These are phyloP conservation scores for Cyphomyrmex costatus DNA, from an alignment of 1,140 invertebrate species.

Conservation along the genomic window DNA sequence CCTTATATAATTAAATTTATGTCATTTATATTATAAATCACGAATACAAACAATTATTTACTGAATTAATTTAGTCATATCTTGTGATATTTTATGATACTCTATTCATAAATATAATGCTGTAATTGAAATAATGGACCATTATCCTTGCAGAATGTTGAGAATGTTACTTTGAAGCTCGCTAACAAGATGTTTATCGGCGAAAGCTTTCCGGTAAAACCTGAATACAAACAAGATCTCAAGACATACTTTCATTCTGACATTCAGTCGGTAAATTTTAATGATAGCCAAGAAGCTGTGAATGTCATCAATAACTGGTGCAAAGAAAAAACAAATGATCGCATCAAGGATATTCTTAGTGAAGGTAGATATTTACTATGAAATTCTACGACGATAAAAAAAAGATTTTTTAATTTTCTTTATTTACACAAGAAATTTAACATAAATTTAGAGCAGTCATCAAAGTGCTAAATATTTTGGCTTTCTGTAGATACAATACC, in stretches of 20 bases:
- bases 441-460: neutral
- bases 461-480: neutral
- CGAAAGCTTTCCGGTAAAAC: constrained; percentile 66
- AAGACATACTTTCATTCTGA: constrained; percentile 72
- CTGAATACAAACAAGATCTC: constrained; percentile 70
- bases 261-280: constrained; percentile 82
- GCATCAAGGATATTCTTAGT: constrained; percentile 87
- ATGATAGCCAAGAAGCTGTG: constrained; percentile 72
- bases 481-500: neutral
- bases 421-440: neutral
- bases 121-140: neutral
- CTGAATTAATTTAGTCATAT: neutral
- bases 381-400: neutral
- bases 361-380: constrained; percentile 76
- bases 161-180: constrained; percentile 78
- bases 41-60: neutral
- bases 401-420: neutral
- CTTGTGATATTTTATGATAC: neutral
- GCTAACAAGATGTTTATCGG: constrained; percentile 81
- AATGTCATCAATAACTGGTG: constrained; percentile 88
- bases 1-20: constrained; percentile 49
- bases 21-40: constrained; percentile 21
- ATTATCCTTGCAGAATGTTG: constrained; percentile 73
- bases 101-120: neutral
- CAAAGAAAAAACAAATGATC: constrained; percentile 86